phyloP scores from a whole-genome alignment of 2,797 vertebrate species.

The Miichthys miiuy region DNA sequence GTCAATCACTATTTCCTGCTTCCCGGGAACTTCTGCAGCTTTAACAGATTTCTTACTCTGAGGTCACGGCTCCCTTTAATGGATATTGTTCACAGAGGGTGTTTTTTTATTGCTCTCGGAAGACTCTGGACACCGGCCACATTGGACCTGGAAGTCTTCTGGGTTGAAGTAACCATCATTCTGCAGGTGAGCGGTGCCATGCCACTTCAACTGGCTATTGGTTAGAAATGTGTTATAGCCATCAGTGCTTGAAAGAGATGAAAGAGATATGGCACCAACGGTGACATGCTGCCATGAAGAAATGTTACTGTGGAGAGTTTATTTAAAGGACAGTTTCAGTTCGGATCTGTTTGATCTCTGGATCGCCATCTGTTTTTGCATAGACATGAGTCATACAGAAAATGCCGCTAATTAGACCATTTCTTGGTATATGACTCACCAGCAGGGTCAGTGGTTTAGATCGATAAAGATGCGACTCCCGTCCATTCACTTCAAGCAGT shows the following conservation, averaged over 20 bases:
- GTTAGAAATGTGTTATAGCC: constrained; percentile 42
- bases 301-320: background rate
- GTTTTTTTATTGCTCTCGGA: constrained; percentile 36
- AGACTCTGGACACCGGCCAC: constrained; percentile 46
- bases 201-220: background rate
- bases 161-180: constrained; percentile 39
- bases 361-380: background rate
- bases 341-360: background rate
- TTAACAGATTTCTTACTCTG: constrained; percentile 39
- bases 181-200: constrained; percentile 27
- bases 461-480: background rate
- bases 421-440: background rate
- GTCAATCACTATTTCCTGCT: constrained; percentile 57
- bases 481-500: background rate
- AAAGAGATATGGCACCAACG: background rate
- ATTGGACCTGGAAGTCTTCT: constrained; percentile 27
- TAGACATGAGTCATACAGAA: background rate
- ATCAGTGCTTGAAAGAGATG: constrained; percentile 16
- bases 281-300: constrained; percentile 4
- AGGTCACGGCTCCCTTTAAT: constrained; percentile 39
- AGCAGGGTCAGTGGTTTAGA: constrained; percentile 8
- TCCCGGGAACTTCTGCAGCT: constrained; percentile 13
- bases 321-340: constrained; percentile 11
- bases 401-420: background rate
- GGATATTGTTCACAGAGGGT: constrained; percentile 40